Percentiles rank a stretch among this genome's conserved stretches.
Evolutionary conservation across 2,797 vertebrate genomes (phyloP).

Genomic region (Vespertilio murinus): DNA sequence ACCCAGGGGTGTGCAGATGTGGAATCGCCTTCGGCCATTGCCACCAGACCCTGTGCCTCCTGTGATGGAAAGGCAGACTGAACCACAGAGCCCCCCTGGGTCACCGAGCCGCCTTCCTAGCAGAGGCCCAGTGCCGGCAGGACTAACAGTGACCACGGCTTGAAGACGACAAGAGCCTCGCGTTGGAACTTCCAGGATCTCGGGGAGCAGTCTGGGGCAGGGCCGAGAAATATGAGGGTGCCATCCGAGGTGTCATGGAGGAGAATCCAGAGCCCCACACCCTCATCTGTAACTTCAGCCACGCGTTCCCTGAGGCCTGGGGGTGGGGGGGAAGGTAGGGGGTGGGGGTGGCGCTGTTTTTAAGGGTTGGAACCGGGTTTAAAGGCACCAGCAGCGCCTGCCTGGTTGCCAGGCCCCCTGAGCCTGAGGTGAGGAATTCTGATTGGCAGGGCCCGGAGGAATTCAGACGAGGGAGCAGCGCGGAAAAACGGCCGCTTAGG

Average conservation of each 20-base stretch:
- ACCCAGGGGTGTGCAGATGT: not conserved
- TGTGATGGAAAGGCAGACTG: not conserved
- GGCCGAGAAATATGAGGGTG: too few species aligned
- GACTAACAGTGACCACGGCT: not conserved
- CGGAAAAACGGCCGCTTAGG: constrained; percentile 76
- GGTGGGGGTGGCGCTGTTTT: not conserved
- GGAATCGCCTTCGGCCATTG: not conserved
- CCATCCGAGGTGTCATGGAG: fast-evolving
- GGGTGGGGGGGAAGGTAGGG: not conserved
- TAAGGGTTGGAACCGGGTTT: constrained; percentile 44
- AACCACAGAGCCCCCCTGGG: not conserved
- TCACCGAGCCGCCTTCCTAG: not conserved
- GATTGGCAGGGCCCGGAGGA: constrained; percentile 80
- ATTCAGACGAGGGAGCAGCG: constrained; percentile 67
- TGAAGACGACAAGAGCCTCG: not conserved
- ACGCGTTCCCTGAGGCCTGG: not conserved
- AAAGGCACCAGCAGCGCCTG: constrained; percentile 62
- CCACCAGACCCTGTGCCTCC: not conserved
- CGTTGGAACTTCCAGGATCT: not conserved
- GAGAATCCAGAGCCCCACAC: not conserved
- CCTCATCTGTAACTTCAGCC: not conserved
- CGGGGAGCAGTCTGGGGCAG: not conserved
- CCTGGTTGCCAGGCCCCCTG: constrained; percentile 77
- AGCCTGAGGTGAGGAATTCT: constrained; percentile 78
- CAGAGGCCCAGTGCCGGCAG: too few species aligned